These are phyloP conservation scores for Glareola pratincola DNA, from an alignment of 2,113 vertebrate species.

Conservation along the genomic window DNA sequence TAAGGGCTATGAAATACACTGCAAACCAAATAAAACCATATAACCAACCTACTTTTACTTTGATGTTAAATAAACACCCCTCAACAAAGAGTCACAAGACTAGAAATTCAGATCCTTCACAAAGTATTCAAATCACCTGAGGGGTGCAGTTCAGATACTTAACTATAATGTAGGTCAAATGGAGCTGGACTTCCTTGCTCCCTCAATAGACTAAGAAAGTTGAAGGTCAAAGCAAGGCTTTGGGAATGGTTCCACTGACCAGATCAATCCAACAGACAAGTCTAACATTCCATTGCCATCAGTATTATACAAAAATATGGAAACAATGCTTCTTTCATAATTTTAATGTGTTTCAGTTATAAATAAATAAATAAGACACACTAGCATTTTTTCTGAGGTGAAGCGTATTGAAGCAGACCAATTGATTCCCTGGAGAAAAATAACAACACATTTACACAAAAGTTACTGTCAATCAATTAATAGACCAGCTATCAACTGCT, in stretches of 20 bases:
- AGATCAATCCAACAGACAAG: neutral
- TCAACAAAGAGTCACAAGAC: neutral
- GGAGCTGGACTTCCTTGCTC: neutral
- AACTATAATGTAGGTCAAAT: neutral
- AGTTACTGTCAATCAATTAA: neutral
- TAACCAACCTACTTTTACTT: neutral
- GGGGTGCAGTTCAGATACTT: neutral
- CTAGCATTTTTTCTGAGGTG: neutral
- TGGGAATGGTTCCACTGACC: neutral
- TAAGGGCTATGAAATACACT: neutral
- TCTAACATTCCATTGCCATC: neutral
- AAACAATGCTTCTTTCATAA: neutral
- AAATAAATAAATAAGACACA: neutral
- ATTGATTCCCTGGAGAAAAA: neutral
- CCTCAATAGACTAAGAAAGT: neutral
- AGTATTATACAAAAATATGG: neutral
- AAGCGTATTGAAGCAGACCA: rapidly evolving
- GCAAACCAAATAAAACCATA: neutral
- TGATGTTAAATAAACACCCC: neutral
- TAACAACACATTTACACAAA: neutral
- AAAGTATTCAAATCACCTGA: neutral
- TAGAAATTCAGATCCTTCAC: neutral
- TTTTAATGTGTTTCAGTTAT: neutral
- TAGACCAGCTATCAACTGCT: neutral
- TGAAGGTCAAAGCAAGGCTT: neutral